Evolutionary conservation across 37 sponge, comb jelly and placozoan species (phyloP), one percentile per base, ranked within the genome.

Genomic region (Aphrocallistes beatrix): DNA sequence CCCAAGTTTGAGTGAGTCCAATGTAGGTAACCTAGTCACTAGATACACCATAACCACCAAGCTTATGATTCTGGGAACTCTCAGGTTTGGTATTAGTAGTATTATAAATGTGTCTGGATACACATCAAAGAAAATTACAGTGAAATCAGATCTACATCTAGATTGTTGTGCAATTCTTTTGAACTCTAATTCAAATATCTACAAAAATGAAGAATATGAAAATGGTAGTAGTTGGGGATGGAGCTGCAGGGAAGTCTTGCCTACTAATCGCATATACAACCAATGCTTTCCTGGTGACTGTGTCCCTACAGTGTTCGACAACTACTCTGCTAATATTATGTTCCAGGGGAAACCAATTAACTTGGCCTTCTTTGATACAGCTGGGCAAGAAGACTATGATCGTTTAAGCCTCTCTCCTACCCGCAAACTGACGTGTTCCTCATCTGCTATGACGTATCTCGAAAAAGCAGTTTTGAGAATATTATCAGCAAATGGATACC

Each of bases 381-480:
- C 92, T 51, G 92, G 92, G 0, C 90, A 92, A 36, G 92, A 92
- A 37, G 90, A 92, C 86, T 92, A 92, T 87, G 92, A 92, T 39
- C 42, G 92, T 0, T 84, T 92, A 25, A 38, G 92, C 90, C 92
- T 13, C 90, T 89, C 37, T 89, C 90, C 23, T 92, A 92, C 40
- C 92, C 92, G 21, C 90, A 90, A 38, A 92, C 92, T 0, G 92
- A 92, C 39, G 87, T 92, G 16, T 92, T 89, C 60, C 84, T 92
- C 3, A 23, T 92, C 32, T 88, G 88, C 81, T 92, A 85, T 38
- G 51, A 81, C 0, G 88, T 88, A 0, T 39, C 37, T 0, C 37
- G 83, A 50, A 28, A 38, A 9, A 1, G 81, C 37, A 88, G 90
- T 0, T 86, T 92, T 86, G 85, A 83, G 0, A 92, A 92, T 75